phyloP scores from a whole-genome alignment of 2,113 vertebrate species.

The Collichthys lucidus region DNA sequence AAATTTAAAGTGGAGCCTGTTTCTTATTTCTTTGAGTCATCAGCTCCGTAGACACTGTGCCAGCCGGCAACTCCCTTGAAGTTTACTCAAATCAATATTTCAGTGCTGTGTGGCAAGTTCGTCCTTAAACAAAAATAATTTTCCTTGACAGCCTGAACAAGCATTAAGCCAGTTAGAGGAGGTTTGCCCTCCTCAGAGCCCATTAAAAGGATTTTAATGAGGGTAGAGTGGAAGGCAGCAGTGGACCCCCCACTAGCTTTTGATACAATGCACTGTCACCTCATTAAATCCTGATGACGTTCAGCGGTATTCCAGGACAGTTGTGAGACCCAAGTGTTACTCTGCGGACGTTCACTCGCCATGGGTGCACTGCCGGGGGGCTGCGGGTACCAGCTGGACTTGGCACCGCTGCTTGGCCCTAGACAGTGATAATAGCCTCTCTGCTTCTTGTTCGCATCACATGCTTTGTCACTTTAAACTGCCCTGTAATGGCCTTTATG shows the following conservation, averaged over 20 bases:
- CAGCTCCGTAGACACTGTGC: slow-evolving; percentile 35
- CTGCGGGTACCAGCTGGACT: slow-evolving; percentile 67
- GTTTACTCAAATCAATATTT: slow-evolving; percentile 78
- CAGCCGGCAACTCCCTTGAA: slow-evolving; percentile 58
- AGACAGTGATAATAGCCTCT: slow-evolving; percentile 69
- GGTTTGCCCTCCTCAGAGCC: slow-evolving; percentile 65
- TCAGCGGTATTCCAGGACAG: slow-evolving; percentile 50
- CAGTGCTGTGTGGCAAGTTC: slow-evolving; percentile 65
- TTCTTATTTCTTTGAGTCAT: slow-evolving; percentile 20
- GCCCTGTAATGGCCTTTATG: slow-evolving; percentile 62
- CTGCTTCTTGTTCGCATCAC: slow-evolving; percentile 59
- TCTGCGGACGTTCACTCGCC: slow-evolving; percentile 38
- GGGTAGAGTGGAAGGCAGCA: slow-evolving; percentile 61
- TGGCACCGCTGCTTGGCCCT: slow-evolving; percentile 61
- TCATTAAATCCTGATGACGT: slow-evolving; percentile 81
- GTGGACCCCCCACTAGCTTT: slow-evolving; percentile 60
- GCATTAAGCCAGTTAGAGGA: slow-evolving; percentile 57
- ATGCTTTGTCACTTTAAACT: slow-evolving; percentile 71
- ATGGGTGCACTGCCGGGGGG: slow-evolving; percentile 50
- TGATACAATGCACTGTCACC: slow-evolving; percentile 75
- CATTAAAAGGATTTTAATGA: slow-evolving; percentile 83
- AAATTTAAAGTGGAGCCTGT: slow-evolving; percentile 28
- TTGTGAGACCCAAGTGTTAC: slow-evolving; percentile 57
- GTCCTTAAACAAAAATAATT: slow-evolving; percentile 79
- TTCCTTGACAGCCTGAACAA: slow-evolving; percentile 75